Conservation (phyloP, 2,888 invertebrate genomes). For the Cheilosia vulpina region DNA sequence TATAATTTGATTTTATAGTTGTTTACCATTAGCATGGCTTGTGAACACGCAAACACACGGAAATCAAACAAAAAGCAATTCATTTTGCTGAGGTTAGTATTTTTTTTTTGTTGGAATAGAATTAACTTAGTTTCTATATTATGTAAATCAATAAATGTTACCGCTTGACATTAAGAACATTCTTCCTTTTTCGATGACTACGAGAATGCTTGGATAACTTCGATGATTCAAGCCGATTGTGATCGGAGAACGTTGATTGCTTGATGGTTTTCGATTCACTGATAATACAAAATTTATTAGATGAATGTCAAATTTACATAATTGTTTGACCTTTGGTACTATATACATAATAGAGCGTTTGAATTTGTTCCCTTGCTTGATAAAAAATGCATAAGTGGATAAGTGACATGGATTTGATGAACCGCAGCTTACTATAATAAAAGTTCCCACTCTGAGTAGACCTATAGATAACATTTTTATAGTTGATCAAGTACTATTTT, state of each 20-base stretch:
- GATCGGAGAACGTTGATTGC: conserved; percentile 39
- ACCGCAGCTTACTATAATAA: too few relatives aligned
- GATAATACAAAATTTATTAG: too few relatives aligned
- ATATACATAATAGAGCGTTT: too few relatives aligned
- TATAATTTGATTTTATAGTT: conserved; percentile 15
- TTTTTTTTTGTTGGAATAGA: background rate
- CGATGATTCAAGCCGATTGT: conserved; percentile 42
- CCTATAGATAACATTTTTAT: too few relatives aligned
- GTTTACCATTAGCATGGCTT: conserved; percentile 7
- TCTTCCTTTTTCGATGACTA: conserved; percentile 38
- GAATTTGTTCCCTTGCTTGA: too few relatives aligned
- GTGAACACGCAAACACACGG: conserved; percentile 34
- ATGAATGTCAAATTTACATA: too few relatives aligned
- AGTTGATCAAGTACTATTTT: too few relatives aligned
- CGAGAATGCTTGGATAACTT: conserved; percentile 18
- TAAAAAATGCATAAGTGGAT: too few relatives aligned
- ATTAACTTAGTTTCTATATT: conserved; percentile 11
- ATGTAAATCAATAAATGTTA: background rate
- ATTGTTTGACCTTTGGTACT: too few relatives aligned
- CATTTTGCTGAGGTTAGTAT: conserved; percentile 4
- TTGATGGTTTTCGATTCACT: conserved; percentile 7
- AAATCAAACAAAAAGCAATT: conserved; percentile 14
- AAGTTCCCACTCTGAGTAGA: too few relatives aligned
- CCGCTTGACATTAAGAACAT: conserved; percentile 46
- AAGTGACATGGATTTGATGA: too few relatives aligned